A percentile compares a stretch with the other conserved stretches of the same genome.
Conservation (phyloP, 2,888 invertebrate genomes). For the Keiferia lycopersicella region DNA sequence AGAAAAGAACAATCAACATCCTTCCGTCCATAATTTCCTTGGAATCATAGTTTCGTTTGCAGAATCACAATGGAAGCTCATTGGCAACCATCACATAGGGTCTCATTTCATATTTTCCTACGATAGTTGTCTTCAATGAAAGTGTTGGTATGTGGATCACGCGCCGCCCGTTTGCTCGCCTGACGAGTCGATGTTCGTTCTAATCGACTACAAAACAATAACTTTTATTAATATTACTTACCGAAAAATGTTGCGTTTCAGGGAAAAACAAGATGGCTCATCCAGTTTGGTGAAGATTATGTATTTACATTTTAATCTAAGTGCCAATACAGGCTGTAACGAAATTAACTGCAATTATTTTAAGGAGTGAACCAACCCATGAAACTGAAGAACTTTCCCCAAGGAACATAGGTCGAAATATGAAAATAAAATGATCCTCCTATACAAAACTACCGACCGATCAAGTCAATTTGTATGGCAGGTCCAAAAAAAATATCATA, state of each 20-base stretch:
- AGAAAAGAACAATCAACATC: constrained; percentile 13
- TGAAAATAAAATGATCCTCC: too few species aligned
- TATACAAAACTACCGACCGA: too few species aligned
- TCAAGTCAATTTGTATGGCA: too few species aligned
- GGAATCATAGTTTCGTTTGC: constrained; percentile 5
- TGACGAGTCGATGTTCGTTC: constrained; percentile 55
- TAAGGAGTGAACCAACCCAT: too few species aligned
- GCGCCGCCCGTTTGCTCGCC: constrained; percentile 48
- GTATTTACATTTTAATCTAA: too few species aligned
- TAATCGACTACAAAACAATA: constrained; percentile 47
- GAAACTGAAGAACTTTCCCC: too few species aligned
- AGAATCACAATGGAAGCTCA: constrained; percentile 19
- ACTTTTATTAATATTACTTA: constrained; percentile 19
- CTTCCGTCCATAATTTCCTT: constrained; percentile 13
- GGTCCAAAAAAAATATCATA: too few species aligned
- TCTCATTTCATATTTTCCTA: constrained; percentile 26
- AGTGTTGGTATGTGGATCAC: constrained; percentile 45
- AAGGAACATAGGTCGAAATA: too few species aligned
- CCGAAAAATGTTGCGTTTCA: background rate
- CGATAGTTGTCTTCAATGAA: constrained; percentile 18
- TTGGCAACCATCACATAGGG: constrained; percentile 27
- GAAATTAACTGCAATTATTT: too few species aligned
- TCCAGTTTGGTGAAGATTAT: too few species aligned
- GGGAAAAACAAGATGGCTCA: too few species aligned
- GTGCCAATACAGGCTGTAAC: too few species aligned